Conservation (phyloP, 2,113 vertebrate genomes). For the Gambusia affinis region DNA sequence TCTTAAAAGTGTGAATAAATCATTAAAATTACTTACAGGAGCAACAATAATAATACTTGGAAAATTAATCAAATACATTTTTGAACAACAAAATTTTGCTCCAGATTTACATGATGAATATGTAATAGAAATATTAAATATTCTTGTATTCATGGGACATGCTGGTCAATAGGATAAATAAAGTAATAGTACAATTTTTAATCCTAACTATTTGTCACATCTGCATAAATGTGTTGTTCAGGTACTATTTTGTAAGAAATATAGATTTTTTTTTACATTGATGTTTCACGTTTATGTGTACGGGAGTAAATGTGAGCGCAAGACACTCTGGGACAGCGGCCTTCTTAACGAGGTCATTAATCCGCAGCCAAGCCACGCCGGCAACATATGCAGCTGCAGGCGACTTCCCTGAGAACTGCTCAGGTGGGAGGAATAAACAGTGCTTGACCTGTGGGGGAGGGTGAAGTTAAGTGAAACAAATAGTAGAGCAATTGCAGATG, state of each 20-base stretch:
- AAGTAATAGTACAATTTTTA: background rate
- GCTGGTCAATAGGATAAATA: background rate
- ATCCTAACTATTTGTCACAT: background rate
- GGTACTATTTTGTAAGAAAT: background rate
- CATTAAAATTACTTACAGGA: no score
- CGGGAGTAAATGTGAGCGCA: conserved; percentile 17
- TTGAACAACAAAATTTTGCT: no score
- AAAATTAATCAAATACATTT: no score
- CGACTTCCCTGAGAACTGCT: conserved; percentile 49
- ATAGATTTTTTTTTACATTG: background rate
- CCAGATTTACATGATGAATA: no score
- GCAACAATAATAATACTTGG: no score
- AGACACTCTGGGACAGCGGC: conserved; percentile 7
- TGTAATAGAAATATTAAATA: no score
- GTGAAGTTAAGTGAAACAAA: conserved; percentile 2
- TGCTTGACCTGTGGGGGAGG: background rate
- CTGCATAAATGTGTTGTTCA: background rate
- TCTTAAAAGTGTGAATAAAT: background rate
- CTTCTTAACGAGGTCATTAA: conserved; percentile 57
- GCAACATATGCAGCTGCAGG: conserved; percentile 39
- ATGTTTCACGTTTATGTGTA: background rate
- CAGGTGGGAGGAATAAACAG: conserved; percentile 29
- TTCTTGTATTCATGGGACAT: no score
- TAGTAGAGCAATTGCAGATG: conserved; percentile 14
- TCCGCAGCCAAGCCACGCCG: conserved; percentile 42